phyloP scores from a whole-genome alignment of 2,888 invertebrate genomes.

The Sesia bembeciformis region DNA sequence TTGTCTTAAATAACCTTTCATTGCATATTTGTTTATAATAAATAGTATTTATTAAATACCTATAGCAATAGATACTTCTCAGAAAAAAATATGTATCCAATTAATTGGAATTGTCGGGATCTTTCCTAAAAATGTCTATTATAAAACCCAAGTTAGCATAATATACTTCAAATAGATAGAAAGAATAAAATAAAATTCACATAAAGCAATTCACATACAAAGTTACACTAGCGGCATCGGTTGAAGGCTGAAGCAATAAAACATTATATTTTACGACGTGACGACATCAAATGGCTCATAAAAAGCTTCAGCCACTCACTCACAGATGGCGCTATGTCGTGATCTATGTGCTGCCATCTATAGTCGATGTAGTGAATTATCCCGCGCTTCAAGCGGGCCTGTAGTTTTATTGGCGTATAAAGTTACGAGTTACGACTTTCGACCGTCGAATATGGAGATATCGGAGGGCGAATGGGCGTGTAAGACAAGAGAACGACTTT shows the following conservation, averaged over 20 bases:
- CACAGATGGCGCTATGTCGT: slow-evolving; percentile 59
- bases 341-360: slow-evolving; percentile 51
- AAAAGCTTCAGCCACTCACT: slow-evolving; percentile 49
- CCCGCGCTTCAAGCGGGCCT: slow-evolving; percentile 36
- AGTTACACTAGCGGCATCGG: slow-evolving; percentile 65
- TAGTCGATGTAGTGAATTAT: slow-evolving; percentile 29
- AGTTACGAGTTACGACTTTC: slow-evolving; percentile 62
- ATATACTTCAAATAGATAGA: no score
- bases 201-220: slow-evolving; percentile 12
- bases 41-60: no score
- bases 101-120: no score
- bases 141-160: background rate
- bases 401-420: slow-evolving; percentile 71
- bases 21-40: no score
- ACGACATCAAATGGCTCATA: slow-evolving; percentile 58
- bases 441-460: slow-evolving; percentile 67
- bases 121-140: no score
- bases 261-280: slow-evolving; percentile 61
- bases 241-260: slow-evolving; percentile 53
- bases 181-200: slow-evolving; percentile 5
- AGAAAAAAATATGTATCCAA: no score
- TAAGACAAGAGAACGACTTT: slow-evolving; percentile 70
- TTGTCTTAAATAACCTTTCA: no score
- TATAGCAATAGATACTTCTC: no score
- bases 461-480: slow-evolving; percentile 66